Conservation (phyloP, 2,888 invertebrate genomes). For the Deroplatys truncata region DNA sequence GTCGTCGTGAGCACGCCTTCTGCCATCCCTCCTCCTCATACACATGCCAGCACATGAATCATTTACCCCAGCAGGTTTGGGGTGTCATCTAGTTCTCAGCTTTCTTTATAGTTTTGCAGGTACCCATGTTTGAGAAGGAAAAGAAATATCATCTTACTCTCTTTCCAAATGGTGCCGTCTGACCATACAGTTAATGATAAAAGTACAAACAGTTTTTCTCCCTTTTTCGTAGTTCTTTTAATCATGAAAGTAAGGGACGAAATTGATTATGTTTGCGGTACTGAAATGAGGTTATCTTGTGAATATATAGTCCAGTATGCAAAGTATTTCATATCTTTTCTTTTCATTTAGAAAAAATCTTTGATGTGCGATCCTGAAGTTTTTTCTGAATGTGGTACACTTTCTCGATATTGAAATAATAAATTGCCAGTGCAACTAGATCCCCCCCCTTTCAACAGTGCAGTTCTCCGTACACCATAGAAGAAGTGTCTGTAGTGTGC, state of each 20-base stretch:
- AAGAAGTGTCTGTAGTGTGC: background rate
- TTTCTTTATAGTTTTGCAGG: background rate
- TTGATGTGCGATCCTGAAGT: background rate
- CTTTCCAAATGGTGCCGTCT: background rate
- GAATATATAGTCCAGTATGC: background rate
- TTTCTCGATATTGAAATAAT: background rate
- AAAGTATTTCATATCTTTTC: background rate
- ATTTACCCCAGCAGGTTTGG: background rate
- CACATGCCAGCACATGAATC: conserved; percentile 2
- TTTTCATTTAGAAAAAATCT: background rate
- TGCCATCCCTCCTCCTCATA: conserved; percentile 28
- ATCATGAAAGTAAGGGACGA: background rate
- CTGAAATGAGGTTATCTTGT: background rate
- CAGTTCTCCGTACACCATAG: background rate
- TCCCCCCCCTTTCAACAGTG: background rate
- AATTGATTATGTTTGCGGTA: background rate
- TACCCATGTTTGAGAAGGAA: background rate
- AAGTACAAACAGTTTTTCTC: background rate
- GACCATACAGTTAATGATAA: background rate
- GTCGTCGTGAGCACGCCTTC: conserved; percentile 58
- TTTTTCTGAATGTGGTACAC: background rate
- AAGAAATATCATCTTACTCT: background rate
- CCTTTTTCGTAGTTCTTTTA: background rate
- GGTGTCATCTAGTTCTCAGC: background rate
- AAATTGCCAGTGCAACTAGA: background rate